Evolutionary conservation across 2,797 vertebrate species (phyloP).

Genomic region (Psittacula derbiana): DNA sequence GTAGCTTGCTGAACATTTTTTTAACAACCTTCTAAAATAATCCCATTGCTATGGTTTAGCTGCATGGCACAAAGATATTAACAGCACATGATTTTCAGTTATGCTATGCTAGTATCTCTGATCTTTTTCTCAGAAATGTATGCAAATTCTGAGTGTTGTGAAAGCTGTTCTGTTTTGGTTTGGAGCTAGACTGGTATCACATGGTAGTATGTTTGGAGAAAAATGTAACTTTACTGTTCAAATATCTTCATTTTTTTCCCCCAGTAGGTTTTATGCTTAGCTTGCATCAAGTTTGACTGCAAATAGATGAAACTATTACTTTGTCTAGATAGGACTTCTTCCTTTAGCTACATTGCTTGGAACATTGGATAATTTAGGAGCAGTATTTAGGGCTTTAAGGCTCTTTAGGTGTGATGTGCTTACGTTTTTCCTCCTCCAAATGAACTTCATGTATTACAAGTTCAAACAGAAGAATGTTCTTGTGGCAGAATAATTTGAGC

Average conservation of each 20-base stretch:
- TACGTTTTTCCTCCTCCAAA: not conserved
- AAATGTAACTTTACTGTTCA: not conserved
- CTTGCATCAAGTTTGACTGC: not conserved
- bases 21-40: not conserved
- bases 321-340: not conserved
- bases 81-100: not conserved
- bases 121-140: not conserved
- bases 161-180: not conserved
- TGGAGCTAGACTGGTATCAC: not conserved
- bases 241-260: not conserved
- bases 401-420: not conserved
- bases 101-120: not conserved
- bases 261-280: not conserved
- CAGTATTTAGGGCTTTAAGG: not conserved
- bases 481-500: not conserved
- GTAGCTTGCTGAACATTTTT: slow-evolving; percentile 67
- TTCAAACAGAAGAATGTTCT: not conserved
- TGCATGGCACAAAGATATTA: not conserved
- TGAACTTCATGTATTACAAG: not conserved
- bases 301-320: not conserved
- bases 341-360: not conserved
- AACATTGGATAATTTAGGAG: not conserved
- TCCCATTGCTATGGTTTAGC: not conserved
- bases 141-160: not conserved
- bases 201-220: not conserved